Evolutionary conservation across 1,140 invertebrate species (phyloP).

Genomic region (Catajapyx aquilonaris): DNA sequence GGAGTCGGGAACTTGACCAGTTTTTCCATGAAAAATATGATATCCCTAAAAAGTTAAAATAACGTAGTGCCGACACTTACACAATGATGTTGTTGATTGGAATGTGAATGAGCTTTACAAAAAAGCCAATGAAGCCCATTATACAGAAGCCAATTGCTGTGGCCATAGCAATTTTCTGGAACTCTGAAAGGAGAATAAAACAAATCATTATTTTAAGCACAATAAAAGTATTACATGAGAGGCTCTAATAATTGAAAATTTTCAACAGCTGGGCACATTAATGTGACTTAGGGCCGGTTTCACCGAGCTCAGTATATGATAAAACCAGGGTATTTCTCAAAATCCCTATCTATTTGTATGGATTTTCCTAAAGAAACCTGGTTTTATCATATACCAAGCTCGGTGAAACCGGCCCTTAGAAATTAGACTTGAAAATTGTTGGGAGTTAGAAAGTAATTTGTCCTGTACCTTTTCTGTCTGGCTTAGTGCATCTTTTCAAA

Average conservation of each 20-base stretch:
- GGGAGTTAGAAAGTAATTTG: conserved; percentile 1
- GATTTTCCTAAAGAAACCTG: too few relatives aligned
- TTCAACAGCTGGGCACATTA: background rate
- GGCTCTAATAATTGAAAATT: conserved; percentile 8
- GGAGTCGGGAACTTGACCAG: too few relatives aligned
- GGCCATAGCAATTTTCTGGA: conserved; percentile 98
- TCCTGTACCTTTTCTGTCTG: conserved; percentile 72
- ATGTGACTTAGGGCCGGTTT: conserved; percentile 3
- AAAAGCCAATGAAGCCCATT: conserved; percentile 99
- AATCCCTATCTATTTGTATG: too few relatives aligned
- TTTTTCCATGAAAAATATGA: too few relatives aligned
- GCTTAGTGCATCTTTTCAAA: conserved; percentile 98
- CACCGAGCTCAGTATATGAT: too few relatives aligned
- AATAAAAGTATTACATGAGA: conserved; percentile 6
- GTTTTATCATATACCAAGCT: too few relatives aligned
- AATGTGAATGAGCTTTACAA: conserved; percentile 98
- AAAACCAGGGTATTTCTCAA: too few relatives aligned
- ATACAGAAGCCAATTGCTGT: conserved; percentile 99
- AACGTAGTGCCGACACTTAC: too few relatives aligned
- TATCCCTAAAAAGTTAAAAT: too few relatives aligned
- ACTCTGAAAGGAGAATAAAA: conserved; percentile 50
- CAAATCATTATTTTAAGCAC: background rate
- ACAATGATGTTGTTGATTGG: conserved; percentile 99
- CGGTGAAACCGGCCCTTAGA: too few relatives aligned
- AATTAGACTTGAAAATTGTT: conserved; percentile 2